Conservation (phyloP, 92 coral and sea anemone genomes). For the Zoanthus sociatus region DNA sequence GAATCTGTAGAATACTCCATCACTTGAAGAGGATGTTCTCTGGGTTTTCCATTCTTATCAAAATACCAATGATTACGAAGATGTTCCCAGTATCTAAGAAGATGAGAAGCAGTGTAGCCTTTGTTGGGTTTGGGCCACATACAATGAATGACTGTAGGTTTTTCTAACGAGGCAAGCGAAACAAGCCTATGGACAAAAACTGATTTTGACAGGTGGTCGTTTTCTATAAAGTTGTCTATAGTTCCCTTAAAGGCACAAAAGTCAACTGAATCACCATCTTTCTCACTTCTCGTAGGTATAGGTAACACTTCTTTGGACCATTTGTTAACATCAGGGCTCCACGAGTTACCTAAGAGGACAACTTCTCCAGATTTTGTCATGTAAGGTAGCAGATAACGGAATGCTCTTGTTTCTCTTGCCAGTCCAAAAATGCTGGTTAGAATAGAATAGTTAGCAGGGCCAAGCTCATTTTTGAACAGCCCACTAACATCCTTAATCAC, state of each 20-base stretch:
- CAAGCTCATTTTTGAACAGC: constrained; percentile 35
- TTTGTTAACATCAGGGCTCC: background rate
- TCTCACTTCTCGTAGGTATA: too few relatives aligned
- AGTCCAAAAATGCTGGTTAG: constrained; percentile 58
- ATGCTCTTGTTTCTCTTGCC: constrained; percentile 53
- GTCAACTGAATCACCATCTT: too few relatives aligned
- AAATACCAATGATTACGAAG: constrained; percentile 39
- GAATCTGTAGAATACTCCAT: constrained; percentile 57
- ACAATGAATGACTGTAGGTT: constrained; percentile 50
- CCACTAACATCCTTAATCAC: constrained; percentile 8
- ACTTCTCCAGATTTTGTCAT: constrained; percentile 37
- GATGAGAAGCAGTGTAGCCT: constrained; percentile 46
- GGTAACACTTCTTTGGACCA: too few relatives aligned
- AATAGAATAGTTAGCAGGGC: constrained; percentile 55
- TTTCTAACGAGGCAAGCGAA: constrained; percentile 42
- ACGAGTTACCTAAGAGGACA: constrained; percentile 48
- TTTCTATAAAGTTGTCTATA: constrained; percentile 30
- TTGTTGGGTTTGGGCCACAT: constrained; percentile 61
- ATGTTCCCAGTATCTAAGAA: constrained; percentile 5
- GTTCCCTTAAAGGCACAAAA: constrained; percentile 23
- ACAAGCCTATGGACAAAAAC: constrained; percentile 58
- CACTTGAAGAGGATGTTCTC: constrained; percentile 29
- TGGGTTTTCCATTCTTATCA: constrained; percentile 22
- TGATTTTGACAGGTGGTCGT: constrained; percentile 47
- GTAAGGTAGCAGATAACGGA: constrained; percentile 47